Percentiles rank a stretch among this genome's conserved stretches.
phyloP scores from a whole-genome alignment of 2,113 vertebrate species.

The Sialia sialis region DNA sequence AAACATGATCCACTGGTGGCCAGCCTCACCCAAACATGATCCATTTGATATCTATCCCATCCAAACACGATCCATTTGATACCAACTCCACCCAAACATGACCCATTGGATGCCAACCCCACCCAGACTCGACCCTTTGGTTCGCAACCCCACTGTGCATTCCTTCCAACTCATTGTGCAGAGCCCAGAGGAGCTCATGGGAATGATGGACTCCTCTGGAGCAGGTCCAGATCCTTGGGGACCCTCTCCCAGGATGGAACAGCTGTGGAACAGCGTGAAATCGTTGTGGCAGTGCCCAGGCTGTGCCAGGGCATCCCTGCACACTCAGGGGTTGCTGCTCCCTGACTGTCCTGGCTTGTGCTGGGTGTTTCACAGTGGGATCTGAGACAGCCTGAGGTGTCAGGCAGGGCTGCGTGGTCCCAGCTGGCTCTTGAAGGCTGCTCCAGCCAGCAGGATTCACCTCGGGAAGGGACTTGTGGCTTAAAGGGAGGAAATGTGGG shows the following conservation, averaged over 20 bases:
- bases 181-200: neutral
- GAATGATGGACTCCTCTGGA: neutral
- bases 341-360: rapidly evolving
- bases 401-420: neutral
- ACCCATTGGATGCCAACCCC: too few species aligned
- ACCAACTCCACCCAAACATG: rapidly evolving
- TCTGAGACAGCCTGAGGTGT: neutral
- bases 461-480: neutral
- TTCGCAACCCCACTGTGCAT: rapidly evolving
- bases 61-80: rapidly evolving
- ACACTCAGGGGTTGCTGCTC: rapidly evolving
- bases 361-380: rapidly evolving
- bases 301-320: neutral
- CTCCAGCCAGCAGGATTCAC: neutral
- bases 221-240: neutral
- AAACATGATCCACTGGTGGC: too few species aligned
- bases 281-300: neutral
- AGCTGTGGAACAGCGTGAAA: rapidly evolving
- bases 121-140: rapidly evolving
- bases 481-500: neutral
- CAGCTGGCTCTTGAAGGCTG: neutral
- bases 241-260: rapidly evolving
- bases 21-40: neutral
- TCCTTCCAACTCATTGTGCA: neutral
- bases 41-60: neutral